These are phyloP conservation scores for Pipistrellus kuhlii DNA, from an alignment of 2,797 vertebrate species.

Conservation along the genomic window DNA sequence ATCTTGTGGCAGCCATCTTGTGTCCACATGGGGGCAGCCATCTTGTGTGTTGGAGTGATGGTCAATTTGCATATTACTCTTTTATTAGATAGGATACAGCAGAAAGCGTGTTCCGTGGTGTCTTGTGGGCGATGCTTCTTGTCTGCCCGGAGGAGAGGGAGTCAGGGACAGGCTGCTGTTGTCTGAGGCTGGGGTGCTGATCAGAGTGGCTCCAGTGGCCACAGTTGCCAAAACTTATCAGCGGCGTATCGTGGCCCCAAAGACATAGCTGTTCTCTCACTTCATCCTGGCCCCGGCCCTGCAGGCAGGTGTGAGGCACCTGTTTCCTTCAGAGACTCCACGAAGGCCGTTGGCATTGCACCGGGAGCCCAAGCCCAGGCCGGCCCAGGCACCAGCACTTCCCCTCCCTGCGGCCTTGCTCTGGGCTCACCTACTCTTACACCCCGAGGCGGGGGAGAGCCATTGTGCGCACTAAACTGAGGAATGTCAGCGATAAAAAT, in stretches of 20 bases:
- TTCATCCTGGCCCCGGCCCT: neutral
- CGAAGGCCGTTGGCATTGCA: neutral
- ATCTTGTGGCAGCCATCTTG: too few species aligned
- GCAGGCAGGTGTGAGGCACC: rapidly evolving
- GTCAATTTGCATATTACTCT: too few species aligned
- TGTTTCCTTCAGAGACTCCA: neutral
- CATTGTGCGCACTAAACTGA: neutral
- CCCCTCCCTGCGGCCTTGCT: neutral
- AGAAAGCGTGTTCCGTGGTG: rapidly evolving
- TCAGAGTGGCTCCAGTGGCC: neutral
- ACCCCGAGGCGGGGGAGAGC: constrained; percentile 27
- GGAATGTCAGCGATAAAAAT: constrained; percentile 58
- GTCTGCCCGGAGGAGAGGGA: neutral
- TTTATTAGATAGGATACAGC: too few species aligned
- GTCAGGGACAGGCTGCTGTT: rapidly evolving
- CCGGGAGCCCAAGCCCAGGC: rapidly evolving
- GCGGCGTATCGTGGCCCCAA: neutral
- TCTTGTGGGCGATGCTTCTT: neutral
- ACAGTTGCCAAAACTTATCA: neutral
- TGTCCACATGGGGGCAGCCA: too few species aligned
- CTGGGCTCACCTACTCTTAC: neutral
- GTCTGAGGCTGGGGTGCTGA: neutral
- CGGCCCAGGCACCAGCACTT: rapidly evolving
- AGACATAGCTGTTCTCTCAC: too few species aligned
- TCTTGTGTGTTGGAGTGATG: too few species aligned